Conservation (phyloP, 1,140 invertebrate genomes). For the Heliconius hewitsoni region DNA sequence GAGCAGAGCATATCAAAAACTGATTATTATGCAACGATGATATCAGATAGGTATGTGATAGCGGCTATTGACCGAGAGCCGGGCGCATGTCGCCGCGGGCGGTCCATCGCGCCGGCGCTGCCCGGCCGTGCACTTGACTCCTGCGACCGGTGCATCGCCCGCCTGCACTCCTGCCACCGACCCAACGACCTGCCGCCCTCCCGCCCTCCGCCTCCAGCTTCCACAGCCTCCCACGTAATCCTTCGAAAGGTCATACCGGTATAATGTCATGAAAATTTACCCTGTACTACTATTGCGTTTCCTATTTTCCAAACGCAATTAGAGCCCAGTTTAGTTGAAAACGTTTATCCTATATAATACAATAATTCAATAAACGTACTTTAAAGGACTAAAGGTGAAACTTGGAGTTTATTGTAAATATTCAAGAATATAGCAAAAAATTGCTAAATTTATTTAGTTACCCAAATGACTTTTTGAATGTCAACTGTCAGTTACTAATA, state of each 20-base stretch:
- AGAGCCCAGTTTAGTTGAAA: background rate
- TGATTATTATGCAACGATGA: constrained; percentile 29
- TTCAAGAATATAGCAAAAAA: background rate
- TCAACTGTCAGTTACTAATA: constrained; percentile 6
- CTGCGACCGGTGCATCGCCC: constrained; percentile 65
- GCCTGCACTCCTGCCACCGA: constrained; percentile 43
- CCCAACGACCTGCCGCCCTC: constrained; percentile 27
- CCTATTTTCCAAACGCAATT: background rate
- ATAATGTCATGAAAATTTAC: constrained; percentile 35
- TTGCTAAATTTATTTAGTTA: background rate
- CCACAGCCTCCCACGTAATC: constrained; percentile 51
- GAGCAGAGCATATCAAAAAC: background rate
- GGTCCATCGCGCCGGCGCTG: constrained; percentile 37
- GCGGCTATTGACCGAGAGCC: constrained; percentile 68
- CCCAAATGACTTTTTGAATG: background rate
- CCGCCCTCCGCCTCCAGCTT: constrained; percentile 21
- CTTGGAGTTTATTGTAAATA: background rate
- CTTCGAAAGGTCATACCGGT: constrained; percentile 50
- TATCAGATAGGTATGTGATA: constrained; percentile 32
- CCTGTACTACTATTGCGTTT: background rate
- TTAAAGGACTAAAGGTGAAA: no score
- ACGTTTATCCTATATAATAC: background rate
- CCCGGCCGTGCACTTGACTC: constrained; percentile 27
- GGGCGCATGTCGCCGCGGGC: constrained; percentile 57
- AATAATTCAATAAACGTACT: background rate